These are phyloP conservation scores for Scaptomyza montana DNA, from an alignment of 1,140 invertebrate genomes.

Conservation along the genomic window DNA sequence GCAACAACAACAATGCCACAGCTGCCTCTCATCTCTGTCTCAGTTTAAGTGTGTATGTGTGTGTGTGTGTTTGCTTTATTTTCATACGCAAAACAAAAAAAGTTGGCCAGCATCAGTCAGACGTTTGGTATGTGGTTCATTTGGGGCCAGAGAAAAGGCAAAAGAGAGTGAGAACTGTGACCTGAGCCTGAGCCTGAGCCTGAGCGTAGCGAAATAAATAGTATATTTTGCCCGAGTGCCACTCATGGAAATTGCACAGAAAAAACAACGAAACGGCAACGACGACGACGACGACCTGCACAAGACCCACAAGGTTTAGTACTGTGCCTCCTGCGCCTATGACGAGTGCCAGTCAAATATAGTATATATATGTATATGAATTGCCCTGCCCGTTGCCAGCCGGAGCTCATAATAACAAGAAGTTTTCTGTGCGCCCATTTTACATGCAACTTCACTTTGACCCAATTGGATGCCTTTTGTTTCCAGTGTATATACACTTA, in stretches of 20 bases:
- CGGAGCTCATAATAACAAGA: slow-evolving; percentile 72
- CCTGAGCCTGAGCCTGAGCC: not conserved
- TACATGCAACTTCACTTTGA: slow-evolving; percentile 65
- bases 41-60: slow-evolving; percentile 17
- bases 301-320: slow-evolving; percentile 1
- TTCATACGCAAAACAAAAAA: slow-evolving; percentile 65
- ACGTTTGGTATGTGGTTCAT: slow-evolving; percentile 70
- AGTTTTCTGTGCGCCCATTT: slow-evolving; percentile 61
- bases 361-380: slow-evolving; percentile 43
- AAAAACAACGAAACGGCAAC: slow-evolving; percentile 43
- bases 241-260: slow-evolving; percentile 81
- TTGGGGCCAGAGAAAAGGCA: slow-evolving; percentile 53
- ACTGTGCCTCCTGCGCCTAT: slow-evolving; percentile 66
- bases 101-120: slow-evolving; percentile 55
- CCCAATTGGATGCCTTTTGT: slow-evolving; percentile 39
- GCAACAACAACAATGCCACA: slow-evolving; percentile 65
- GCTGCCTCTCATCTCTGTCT: slow-evolving; percentile 55
- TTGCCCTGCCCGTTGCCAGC: slow-evolving; percentile 60
- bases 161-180: not conserved
- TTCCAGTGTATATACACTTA: slow-evolving; percentile 21
- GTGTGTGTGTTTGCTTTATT: slow-evolving; percentile 44
- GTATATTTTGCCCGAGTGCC: slow-evolving; percentile 80
- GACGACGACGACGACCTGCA: too few relatives aligned
- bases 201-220: slow-evolving; percentile 76
- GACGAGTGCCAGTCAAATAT: slow-evolving; percentile 75